Evolutionary conservation across 2,113 vertebrate genomes (phyloP).

Genomic region (Microcebus jonahi): DNA sequence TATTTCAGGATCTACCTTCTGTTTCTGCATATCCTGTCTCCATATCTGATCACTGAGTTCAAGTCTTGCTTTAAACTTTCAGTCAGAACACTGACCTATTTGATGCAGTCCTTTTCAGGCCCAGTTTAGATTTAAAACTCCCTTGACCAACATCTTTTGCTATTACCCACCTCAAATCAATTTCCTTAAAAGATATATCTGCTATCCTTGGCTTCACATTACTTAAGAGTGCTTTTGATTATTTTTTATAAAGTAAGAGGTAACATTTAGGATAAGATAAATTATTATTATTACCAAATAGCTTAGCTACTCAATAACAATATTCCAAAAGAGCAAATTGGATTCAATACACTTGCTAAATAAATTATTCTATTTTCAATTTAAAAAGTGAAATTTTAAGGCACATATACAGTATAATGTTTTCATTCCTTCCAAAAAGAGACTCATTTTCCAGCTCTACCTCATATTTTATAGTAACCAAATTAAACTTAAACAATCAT

Average conservation of each 20-base stretch:
- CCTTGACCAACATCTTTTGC: background rate
- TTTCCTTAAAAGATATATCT: background rate
- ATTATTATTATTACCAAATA: constrained; percentile 27
- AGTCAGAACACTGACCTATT: background rate
- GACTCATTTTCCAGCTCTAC: background rate
- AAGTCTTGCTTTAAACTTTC: constrained; percentile 8
- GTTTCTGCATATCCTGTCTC: background rate
- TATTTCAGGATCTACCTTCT: background rate
- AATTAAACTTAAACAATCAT: background rate
- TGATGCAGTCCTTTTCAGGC: background rate
- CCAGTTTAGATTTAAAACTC: background rate
- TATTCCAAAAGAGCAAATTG: background rate
- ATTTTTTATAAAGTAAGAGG: background rate
- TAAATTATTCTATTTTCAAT: constrained; percentile 18
- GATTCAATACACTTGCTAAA: background rate
- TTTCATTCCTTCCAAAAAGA: background rate
- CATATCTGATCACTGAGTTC: background rate
- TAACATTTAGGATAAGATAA: background rate
- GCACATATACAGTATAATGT: background rate
- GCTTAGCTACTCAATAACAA: background rate
- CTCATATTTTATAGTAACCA: background rate
- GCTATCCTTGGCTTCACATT: background rate
- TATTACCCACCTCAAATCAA: background rate
- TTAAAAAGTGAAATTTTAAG: background rate
- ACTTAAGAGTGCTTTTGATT: background rate